phyloP scores from a whole-genome alignment of 2,113 vertebrate genomes.

The Nycticebus coucang region DNA sequence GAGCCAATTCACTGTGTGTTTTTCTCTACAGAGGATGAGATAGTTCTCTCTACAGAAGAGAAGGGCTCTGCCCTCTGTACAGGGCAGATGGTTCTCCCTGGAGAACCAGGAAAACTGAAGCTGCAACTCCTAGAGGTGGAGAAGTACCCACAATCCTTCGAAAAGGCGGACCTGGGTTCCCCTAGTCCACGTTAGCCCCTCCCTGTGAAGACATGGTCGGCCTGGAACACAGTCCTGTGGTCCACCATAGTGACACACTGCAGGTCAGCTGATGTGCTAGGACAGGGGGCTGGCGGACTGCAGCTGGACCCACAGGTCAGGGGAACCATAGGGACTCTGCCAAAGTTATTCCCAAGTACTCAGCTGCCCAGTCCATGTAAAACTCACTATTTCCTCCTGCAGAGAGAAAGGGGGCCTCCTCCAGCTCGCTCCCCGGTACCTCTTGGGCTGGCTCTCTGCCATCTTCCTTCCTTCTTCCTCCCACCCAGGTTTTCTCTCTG shows the following conservation, averaged over 20 bases:
- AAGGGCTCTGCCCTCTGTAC: not conserved
- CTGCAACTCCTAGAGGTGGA: not conserved
- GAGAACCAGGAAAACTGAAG: not conserved
- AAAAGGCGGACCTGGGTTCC: not conserved
- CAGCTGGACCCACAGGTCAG: not conserved
- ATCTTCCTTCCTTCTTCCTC: not conserved
- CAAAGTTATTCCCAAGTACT: not conserved
- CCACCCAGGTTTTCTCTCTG: not conserved
- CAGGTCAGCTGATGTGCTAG: accelerated
- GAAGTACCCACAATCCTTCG: not conserved
- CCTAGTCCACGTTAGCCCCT: not conserved
- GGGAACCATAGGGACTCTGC: not conserved
- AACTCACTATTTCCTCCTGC: not conserved
- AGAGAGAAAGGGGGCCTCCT: not conserved
- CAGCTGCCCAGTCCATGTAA: not conserved
- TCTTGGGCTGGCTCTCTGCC: not conserved
- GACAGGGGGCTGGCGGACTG: accelerated
- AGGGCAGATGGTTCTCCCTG: not conserved
- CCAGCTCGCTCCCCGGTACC: accelerated
- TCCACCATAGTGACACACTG: no score
- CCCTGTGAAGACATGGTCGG: not conserved
- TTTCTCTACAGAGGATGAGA: not conserved
- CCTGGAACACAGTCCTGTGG: accelerated
- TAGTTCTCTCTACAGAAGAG: not conserved
- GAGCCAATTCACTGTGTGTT: not conserved